Evolutionary conservation across 2,797 vertebrate species (phyloP).

Genomic region (Sebastiscus tertius): DNA sequence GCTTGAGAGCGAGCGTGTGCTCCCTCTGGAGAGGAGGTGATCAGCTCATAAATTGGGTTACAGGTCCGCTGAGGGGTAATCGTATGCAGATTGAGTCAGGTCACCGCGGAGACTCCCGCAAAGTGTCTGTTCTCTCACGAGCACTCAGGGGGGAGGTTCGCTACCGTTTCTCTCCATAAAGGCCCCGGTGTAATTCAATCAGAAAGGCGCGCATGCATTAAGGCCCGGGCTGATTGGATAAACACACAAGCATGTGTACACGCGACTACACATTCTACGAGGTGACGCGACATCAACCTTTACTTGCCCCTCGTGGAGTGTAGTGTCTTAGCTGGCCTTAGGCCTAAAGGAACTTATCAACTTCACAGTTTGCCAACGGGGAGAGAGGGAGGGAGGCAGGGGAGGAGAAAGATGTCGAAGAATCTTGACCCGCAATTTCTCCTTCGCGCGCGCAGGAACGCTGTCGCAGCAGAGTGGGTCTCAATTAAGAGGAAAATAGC

Average conservation of each 20-base stretch:
- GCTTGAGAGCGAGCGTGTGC: conserved; percentile 12
- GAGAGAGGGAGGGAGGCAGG: conserved; percentile 1
- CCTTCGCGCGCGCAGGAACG: conserved; percentile 60
- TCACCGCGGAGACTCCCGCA: conserved; percentile 58
- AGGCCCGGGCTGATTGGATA: conserved; percentile 32
- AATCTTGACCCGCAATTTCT: conserved; percentile 74
- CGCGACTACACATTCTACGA: conserved; percentile 8
- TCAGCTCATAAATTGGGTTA: conserved; percentile 71
- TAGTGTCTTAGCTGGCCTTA: conserved; percentile 55
- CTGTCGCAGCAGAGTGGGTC: conserved; percentile 72
- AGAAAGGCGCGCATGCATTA: conserved; percentile 50
- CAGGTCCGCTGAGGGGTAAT: conserved; percentile 72
- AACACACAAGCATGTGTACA: conserved; percentile 36
- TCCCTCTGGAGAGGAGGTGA: conserved; percentile 51
- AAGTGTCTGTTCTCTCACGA: conserved; percentile 59
- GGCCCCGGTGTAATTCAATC: conserved; percentile 62
- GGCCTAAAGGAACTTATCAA: conserved; percentile 71
- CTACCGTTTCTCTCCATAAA: conserved; percentile 66
- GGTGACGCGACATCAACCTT: conserved; percentile 59
- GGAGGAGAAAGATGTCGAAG: conserved; percentile 34
- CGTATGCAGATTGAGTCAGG: conserved; percentile 73
- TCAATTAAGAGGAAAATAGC: conserved; percentile 76
- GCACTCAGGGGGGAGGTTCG: conserved; percentile 50
- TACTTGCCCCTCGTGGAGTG: conserved; percentile 54
- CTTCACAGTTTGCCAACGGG: conserved; percentile 56